Evolutionary conservation across 1,140 invertebrate genomes (phyloP).

Genomic region (Pseudomyrmex gracilis): DNA sequence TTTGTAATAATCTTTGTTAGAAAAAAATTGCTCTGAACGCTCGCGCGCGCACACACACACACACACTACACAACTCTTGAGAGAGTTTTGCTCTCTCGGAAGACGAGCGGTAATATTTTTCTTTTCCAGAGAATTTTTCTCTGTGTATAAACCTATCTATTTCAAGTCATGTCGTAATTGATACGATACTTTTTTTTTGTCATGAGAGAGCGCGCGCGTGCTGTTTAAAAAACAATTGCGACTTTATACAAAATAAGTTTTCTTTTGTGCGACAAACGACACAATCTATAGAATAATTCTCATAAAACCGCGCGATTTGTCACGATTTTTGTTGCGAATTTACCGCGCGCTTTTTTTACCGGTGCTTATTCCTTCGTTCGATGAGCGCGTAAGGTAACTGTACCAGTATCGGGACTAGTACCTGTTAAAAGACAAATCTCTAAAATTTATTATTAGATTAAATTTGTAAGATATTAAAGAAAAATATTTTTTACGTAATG

Average conservation of each 20-base stretch:
- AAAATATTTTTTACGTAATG: too few relatives aligned
- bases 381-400: too few relatives aligned
- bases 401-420: too few relatives aligned
- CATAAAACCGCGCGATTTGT: background rate
- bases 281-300: background rate
- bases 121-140: constrained; percentile 8
- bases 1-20: background rate
- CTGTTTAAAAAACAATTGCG: background rate
- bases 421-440: too few relatives aligned
- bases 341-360: background rate
- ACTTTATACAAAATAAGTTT: constrained; percentile 21
- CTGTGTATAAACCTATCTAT: background rate
- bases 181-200: constrained; percentile 17
- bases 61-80: background rate
- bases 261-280: background rate
- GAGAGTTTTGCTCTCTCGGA: constrained; percentile 9
- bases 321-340: background rate
- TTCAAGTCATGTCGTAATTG: background rate
- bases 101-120: constrained; percentile 1
- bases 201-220: background rate
- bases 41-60: too few relatives aligned
- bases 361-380: background rate
- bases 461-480: too few relatives aligned
- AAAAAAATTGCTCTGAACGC: background rate
- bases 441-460: too few relatives aligned